phyloP scores from a whole-genome alignment of 2,888 invertebrate genomes.

The Lordiphosa andalusiaca region DNA sequence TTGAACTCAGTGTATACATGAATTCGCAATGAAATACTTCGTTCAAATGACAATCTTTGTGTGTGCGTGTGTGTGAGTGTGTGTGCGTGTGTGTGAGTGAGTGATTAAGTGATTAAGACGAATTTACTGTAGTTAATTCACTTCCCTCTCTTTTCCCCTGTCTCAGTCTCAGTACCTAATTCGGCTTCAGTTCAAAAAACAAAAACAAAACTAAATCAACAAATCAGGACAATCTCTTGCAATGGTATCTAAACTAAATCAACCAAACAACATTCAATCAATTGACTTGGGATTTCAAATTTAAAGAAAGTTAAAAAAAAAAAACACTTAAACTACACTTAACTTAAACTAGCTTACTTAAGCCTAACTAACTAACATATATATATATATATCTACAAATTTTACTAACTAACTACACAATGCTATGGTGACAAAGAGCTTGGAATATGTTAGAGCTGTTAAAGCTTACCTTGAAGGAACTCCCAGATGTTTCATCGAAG shows the following conservation, averaged over 20 bases:
- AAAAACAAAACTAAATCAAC: conserved; percentile 2
- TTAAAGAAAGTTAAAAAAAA: conserved; percentile 32
- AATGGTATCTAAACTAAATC: conserved; percentile 23
- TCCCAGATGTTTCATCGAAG: too few species aligned
- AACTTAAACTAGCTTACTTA: conserved; percentile 18
- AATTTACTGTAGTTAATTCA: conserved; percentile 59
- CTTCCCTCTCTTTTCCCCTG: conserved; percentile 6
- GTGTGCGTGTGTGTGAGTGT: conserved; percentile 27
- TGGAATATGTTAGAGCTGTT: too few species aligned
- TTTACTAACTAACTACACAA: conserved; percentile 16
- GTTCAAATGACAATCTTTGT: conserved; percentile 61
- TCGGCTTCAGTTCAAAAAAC: conserved; percentile 7
- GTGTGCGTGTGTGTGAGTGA: conserved; percentile 25
- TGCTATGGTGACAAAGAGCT: too few species aligned
- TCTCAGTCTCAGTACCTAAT: not conserved
- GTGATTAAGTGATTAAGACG: conserved; percentile 61
- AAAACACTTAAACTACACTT: conserved; percentile 2
- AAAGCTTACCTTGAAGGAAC: too few species aligned
- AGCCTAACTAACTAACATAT: conserved; percentile 1
- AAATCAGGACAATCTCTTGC: conserved; percentile 65
- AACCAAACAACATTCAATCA: conserved; percentile 39
- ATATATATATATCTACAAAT: not conserved
- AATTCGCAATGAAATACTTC: conserved; percentile 32
- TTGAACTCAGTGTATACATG: conserved; percentile 40
- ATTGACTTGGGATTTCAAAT: conserved; percentile 65